phyloP scores from a whole-genome alignment of 2,888 invertebrate genomes.

The Glaucopsyche alexis region DNA sequence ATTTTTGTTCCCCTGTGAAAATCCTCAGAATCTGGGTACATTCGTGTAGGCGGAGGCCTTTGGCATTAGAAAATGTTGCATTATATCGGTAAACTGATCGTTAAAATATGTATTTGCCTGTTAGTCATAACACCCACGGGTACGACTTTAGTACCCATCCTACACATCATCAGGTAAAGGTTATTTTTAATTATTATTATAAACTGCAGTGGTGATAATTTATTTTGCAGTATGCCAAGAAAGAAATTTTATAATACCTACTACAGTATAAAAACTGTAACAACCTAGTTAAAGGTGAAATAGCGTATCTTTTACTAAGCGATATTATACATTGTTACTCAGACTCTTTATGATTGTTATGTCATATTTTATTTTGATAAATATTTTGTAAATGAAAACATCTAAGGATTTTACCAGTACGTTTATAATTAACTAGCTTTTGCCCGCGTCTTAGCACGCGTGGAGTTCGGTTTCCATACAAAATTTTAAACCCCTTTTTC shows the following conservation, averaged over 20 bases:
- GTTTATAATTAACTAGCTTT: no score
- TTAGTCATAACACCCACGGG: conserved; percentile 42
- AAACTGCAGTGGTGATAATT: background rate
- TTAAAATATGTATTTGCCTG: conserved; percentile 31
- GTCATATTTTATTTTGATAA: no score
- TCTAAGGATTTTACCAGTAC: no score
- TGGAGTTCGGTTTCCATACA: no score
- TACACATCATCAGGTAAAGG: conserved; percentile 31
- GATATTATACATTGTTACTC: no score
- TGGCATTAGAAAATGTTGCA: conserved; percentile 22
- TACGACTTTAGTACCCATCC: conserved; percentile 33
- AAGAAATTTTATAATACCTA: no score
- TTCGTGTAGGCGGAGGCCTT: background rate
- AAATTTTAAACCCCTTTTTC: no score
- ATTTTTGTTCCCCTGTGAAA: background rate
- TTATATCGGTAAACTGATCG: conserved; percentile 29
- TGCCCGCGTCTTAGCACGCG: no score
- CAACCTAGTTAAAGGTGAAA: no score
- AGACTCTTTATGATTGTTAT: no score
- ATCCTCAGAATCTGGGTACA: background rate
- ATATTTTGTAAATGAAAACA: background rate
- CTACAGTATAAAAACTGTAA: background rate
- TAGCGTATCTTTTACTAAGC: no score
- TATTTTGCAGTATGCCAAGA: background rate
- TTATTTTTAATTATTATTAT: conserved; percentile 20